Base-by-base conservation (phyloP, 2,888 invertebrate species). In the Temnothorax unifasciatus region DNA sequence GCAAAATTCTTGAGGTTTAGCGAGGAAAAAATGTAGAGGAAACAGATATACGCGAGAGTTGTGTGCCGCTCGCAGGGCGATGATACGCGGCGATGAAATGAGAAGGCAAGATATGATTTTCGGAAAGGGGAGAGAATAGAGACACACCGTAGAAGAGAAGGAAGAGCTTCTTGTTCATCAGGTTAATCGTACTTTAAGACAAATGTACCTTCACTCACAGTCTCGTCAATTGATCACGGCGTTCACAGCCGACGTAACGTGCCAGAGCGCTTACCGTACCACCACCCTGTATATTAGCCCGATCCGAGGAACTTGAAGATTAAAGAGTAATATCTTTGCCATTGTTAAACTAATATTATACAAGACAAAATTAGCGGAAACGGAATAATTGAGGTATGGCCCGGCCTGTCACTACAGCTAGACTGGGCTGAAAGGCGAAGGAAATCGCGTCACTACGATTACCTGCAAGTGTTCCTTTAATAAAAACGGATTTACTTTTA, bases 151-250 rank as follows among this genome's bases (percentile, higher is more conserved):
- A 44, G 47, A 54, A 57, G 57, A 34, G 13, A 44, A 57, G 57
- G 47, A 79, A 81, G 73, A 81, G 79, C 83, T 50, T 77, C 68
- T 68, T 83, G 77, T 63, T 83, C 52, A 76, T 64, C 52, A 82
- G 66, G 57, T 63, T 64, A 74, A 83, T 69, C 76, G 69, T 87
- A 85, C 77, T 77, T 84, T 84, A 86, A 85, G 79, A 41, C n/a
- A 82, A 76, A 81, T 85, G 90, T 88, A 90, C 88, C 90, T 90
- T 90, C 85, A 73, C 66, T 84, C 84, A 81, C 86, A 90, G 73
- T 90, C 84, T 90, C 88, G 90, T 90, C 89, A 92, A 92, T 90
- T 89, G 86, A 75, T 85, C 85, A 89, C 86, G 91, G 91, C 85
- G 89, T 88, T 87, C 82, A 44, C 41, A 86, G 85, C 85, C 88